phyloP scores from a whole-genome alignment of 2,113 vertebrate species.

The Hymenochirus boettgeri region DNA sequence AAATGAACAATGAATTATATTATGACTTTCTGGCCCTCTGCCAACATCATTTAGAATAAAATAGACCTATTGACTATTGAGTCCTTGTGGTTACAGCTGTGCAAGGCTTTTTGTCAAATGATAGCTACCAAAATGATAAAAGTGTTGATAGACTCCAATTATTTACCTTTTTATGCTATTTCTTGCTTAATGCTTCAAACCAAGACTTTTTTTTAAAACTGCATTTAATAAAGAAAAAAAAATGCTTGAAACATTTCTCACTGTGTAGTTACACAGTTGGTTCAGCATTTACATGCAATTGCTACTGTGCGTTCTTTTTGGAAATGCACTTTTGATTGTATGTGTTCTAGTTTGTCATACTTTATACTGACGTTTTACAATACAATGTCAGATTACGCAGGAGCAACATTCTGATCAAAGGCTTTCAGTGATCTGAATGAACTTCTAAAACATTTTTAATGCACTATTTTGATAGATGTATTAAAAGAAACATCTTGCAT shows the following conservation, averaged over 20 bases:
- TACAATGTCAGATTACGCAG: not conserved
- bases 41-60: not conserved
- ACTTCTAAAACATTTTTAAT: too few relatives aligned
- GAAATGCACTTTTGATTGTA: constrained; percentile 1
- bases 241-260: not conserved
- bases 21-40: constrained; percentile 24
- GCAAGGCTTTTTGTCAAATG: constrained; percentile 12
- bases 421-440: not conserved
- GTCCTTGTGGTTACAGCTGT: constrained; percentile 23
- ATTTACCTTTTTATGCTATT: constrained; percentile 4
- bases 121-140: constrained; percentile 40
- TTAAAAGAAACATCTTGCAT: too few relatives aligned
- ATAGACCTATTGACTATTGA: constrained; percentile 35
- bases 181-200: constrained; percentile 3
- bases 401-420: not conserved
- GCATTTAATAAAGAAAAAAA: not conserved
- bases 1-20: constrained; percentile 39
- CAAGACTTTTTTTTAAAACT: constrained; percentile 1
- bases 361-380: not conserved
- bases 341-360: not conserved
- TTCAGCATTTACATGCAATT: not conserved
- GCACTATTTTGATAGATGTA: too few relatives aligned
- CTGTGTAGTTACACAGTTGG: not conserved
- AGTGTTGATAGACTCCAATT: constrained; percentile 32
- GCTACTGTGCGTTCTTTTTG: not conserved